Conservation (phyloP, 2,113 vertebrate genomes). For the Cariama cristata region DNA sequence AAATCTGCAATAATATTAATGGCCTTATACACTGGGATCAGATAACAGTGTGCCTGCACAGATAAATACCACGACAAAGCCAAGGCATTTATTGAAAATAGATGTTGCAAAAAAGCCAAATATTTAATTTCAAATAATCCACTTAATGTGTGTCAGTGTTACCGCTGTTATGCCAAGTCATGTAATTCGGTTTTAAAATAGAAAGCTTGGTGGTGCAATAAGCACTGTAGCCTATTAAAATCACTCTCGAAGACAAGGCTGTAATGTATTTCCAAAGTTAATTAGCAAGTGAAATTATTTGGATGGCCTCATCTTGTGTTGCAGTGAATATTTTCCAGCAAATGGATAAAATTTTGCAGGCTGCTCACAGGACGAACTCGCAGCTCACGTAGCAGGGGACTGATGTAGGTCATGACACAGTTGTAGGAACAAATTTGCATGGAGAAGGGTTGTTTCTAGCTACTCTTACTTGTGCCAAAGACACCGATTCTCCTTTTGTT, state of each 20-base stretch:
- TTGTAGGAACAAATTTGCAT: background rate
- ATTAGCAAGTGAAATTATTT: slow-evolving; percentile 25
- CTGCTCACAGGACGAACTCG: background rate
- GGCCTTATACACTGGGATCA: background rate
- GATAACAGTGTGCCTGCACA: slow-evolving; percentile 1
- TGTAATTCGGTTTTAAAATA: fast-evolving
- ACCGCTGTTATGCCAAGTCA: background rate
- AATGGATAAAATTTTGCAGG: background rate
- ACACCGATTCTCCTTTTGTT: background rate
- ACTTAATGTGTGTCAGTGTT: background rate
- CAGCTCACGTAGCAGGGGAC: background rate
- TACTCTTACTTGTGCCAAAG: background rate
- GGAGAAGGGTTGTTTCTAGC: background rate
- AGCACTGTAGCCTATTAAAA: background rate
- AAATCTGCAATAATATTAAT: slow-evolving; percentile 27
- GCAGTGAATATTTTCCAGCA: background rate
- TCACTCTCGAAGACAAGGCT: background rate
- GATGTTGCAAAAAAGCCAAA: slow-evolving; percentile 11
- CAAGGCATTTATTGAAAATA: background rate
- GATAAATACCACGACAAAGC: slow-evolving; percentile 40
- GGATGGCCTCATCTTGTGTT: background rate
- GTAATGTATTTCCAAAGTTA: slow-evolving; percentile 1
- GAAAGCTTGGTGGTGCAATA: background rate
- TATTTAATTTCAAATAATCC: background rate
- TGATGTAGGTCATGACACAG: background rate